Base-by-base conservation (phyloP, 2,888 invertebrate species). In the Patella ulyssiponensis region DNA sequence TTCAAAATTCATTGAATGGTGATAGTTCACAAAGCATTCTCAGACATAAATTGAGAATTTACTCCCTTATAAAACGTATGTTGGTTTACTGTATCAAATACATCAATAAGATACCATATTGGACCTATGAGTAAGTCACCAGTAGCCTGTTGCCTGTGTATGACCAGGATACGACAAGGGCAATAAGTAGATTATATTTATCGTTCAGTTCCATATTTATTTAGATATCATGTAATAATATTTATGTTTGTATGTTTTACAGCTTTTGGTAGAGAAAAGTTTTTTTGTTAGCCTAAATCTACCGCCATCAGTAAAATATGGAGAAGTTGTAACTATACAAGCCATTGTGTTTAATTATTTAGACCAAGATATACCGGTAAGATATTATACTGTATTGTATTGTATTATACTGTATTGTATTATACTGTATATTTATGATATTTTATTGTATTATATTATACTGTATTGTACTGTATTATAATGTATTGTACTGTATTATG, bases 341-440 rank as follows among this genome's bases (percentile, higher is more conserved):
- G 95, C 96, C 15, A 95, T 96, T 2, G 94, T 98, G 12, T 96
- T 96, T 91, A 99, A 98, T 91, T 96, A 98, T 87, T 93, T 96
- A 92, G 94, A 95, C 17, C 94, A 94, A 79, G 95, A 96, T 82
- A 86, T 90, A 52, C 88, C 88, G 76, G 92, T 92, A 81, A 83
- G 88, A 81, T 72, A 27, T 15, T 17, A 3, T 69, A 69, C 12
- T 23, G 5, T 12, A 27, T 23, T 4, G 14, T 20, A 27, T 58
- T 58, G 9, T 73, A 33, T 4, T 33, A 5, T 33, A 7, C 4
- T 33, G 5, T 33, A n/a, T n/a, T n/a, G 44, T 74, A 74, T 74
- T 11, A 44, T 77, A 56, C 70, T n/a, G 58, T 74, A 27, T 70
- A 33, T n/a, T n/a, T n/a, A n/a, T n/a, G n/a, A n/a, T n/a, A n/a